These are phyloP conservation scores for Taxidea taxus DNA, from an alignment of 2,113 vertebrate genomes.

Conservation along the genomic window DNA sequence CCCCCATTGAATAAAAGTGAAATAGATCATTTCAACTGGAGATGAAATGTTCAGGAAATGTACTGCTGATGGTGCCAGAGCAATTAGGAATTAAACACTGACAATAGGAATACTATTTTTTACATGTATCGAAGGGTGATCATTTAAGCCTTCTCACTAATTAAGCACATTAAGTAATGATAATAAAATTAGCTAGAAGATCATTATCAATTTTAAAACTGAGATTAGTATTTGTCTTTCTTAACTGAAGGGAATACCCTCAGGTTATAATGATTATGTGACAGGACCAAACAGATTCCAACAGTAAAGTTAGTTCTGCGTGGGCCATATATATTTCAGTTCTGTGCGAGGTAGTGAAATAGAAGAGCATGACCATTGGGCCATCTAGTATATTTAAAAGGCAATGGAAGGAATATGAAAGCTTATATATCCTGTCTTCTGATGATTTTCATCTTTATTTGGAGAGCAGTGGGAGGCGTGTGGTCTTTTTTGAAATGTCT, in stretches of 20 bases:
- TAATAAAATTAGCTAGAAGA: not conserved
- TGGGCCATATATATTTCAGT: not conserved
- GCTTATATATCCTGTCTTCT: not conserved
- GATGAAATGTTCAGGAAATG: not conserved
- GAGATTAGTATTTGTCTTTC: not conserved
- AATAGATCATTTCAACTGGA: not conserved
- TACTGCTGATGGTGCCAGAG: not conserved
- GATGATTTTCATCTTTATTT: not conserved
- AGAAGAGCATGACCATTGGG: rapidly evolving
- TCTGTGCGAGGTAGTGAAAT: not conserved
- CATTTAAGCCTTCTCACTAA: not conserved
- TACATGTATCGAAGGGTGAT: not conserved
- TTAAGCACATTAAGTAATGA: not conserved
- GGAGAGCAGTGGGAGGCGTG: not conserved
- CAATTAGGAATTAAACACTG: not conserved
- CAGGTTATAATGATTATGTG: not conserved
- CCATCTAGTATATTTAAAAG: not conserved
- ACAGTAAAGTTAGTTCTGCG: not conserved
- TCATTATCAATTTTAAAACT: not conserved
- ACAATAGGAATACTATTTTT: not conserved
- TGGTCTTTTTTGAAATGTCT: not conserved
- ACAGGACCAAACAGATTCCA: not conserved
- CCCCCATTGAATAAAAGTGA: not conserved
- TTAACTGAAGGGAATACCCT: not conserved
- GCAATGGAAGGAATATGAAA: not conserved